Conservation (phyloP, 2,888 invertebrate species). For the Plagiodera versicolora region DNA sequence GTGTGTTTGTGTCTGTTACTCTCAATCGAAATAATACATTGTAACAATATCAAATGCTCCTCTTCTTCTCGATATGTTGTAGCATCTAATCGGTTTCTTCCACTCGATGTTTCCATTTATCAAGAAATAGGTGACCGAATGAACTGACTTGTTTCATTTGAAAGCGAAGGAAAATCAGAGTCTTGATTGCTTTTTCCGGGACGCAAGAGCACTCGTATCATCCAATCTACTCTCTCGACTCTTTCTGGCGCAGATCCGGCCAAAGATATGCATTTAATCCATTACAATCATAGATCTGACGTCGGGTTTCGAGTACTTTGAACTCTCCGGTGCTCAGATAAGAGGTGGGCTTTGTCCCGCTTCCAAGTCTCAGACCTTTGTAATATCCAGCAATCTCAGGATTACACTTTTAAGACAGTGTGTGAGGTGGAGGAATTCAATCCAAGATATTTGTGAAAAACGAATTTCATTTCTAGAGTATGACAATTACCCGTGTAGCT, state of each 20-base stretch:
- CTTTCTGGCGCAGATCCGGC: slow-evolving; percentile 33
- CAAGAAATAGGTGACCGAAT: not conserved
- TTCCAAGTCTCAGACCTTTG: slow-evolving; percentile 30
- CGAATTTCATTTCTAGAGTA: no score
- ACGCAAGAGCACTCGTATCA: slow-evolving; percentile 28
- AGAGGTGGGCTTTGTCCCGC: slow-evolving; percentile 39
- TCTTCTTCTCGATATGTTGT: no score
- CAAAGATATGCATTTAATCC: slow-evolving; percentile 43
- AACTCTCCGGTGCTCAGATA: slow-evolving; percentile 34
- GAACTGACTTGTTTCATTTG: slow-evolving; percentile 2
- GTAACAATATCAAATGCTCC: no score
- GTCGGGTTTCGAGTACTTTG: slow-evolving; percentile 33
- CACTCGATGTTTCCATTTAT: not conserved
- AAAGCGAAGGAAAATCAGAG: slow-evolving; percentile 14
- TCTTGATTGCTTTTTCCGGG: slow-evolving; percentile 33
- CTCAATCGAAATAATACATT: not conserved
- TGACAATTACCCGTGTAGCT: no score
- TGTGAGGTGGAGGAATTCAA: not conserved
- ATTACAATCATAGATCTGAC: slow-evolving; percentile 42
- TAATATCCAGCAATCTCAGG: slow-evolving; percentile 37
- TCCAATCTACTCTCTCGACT: slow-evolving; percentile 35
- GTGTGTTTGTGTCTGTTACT: no score
- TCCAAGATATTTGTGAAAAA: not conserved
- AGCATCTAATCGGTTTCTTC: not conserved
- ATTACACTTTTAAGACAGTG: slow-evolving; percentile 28